These are phyloP conservation scores for Aphelenchoides avenae DNA, from an alignment of 1,140 invertebrate genomes.

Conservation along the genomic window DNA sequence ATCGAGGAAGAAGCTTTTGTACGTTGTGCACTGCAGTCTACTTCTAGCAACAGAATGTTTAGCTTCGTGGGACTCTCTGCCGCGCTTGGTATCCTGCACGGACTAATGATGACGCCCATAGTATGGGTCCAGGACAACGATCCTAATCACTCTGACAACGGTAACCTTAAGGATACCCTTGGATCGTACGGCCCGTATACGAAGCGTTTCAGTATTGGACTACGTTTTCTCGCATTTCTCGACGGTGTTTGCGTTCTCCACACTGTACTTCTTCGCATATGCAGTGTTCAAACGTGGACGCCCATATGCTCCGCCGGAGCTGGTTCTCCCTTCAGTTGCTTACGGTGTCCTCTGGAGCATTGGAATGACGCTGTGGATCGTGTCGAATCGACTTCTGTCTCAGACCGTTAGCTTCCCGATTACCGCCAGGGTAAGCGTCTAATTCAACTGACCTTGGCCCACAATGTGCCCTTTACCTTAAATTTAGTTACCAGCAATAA, in stretches of 20 bases:
- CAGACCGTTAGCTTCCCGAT: constrained; percentile 51
- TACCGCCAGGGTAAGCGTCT: constrained; percentile 42
- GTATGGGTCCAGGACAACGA: constrained; percentile 47
- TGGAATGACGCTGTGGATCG: constrained; percentile 49
- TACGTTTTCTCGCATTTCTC: constrained; percentile 54
- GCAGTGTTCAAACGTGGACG: constrained; percentile 27
- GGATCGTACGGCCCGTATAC: background rate
- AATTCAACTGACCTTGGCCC: background rate
- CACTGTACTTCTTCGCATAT: constrained; percentile 48
- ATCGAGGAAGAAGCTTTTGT: constrained; percentile 14
- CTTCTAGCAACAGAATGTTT: constrained; percentile 14
- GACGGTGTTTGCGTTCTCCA: constrained; percentile 50
- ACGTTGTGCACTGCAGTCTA: background rate
- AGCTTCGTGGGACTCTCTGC: constrained; percentile 31
- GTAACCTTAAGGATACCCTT: constrained; percentile 17
- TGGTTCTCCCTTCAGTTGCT: constrained; percentile 47
- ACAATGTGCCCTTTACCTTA: background rate
- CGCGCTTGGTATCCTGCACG: constrained; percentile 43
- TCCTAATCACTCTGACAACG: constrained; percentile 32
- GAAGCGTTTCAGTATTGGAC: constrained; percentile 42
- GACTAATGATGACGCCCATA: constrained; percentile 52
- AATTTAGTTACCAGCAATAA: constrained; percentile 51
- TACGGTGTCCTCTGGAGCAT: constrained; percentile 50
- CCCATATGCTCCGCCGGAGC: constrained; percentile 28
- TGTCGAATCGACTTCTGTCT: constrained; percentile 42